These are phyloP conservation scores for Bursaphelenchus mucronatus DNA, from an alignment of 1,140 invertebrate species.

Conservation along the genomic window DNA sequence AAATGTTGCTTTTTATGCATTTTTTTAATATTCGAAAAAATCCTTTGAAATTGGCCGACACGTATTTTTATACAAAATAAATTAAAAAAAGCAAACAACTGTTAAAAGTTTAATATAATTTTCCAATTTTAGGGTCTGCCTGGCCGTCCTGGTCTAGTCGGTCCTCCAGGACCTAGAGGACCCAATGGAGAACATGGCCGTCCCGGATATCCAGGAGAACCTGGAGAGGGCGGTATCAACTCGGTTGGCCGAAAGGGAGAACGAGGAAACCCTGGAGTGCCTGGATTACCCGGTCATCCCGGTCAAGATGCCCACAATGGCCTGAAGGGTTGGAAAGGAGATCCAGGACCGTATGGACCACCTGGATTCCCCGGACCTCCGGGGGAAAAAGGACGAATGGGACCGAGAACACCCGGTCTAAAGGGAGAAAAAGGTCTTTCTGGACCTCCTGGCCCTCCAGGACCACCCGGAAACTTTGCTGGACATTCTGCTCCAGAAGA, in stretches of 20 bases:
- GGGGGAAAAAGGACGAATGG: constrained; percentile 54
- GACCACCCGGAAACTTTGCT: constrained; percentile 49
- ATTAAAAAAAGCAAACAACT: constrained; percentile 13
- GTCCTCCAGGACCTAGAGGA: constrained; percentile 36
- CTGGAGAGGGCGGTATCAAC: constrained; percentile 57
- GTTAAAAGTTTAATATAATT: constrained; percentile 1
- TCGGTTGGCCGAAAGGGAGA: constrained; percentile 55
- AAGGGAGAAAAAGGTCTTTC: constrained; percentile 58
- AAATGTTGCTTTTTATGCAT: not conserved
- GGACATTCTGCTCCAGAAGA: constrained; percentile 42
- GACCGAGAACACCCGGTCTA: constrained; percentile 53
- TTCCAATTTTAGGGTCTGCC: constrained; percentile 32
- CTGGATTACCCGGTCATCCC: constrained; percentile 44
- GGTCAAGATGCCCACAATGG: constrained; percentile 38
- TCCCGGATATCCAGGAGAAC: constrained; percentile 43
- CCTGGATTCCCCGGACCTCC: constrained; percentile 54
- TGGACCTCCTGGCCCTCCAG: constrained; percentile 39
- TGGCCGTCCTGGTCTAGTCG: constrained; percentile 50
- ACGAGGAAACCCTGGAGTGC: constrained; percentile 41
- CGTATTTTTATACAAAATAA: constrained; percentile 15
- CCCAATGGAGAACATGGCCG: constrained; percentile 38
- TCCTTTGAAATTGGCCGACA: not conserved
- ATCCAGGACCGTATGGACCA: constrained; percentile 49
- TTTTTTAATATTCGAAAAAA: not conserved
- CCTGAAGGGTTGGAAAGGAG: constrained; percentile 55